These are phyloP conservation scores for Theonella swinhoei DNA, from an alignment of 37 sponge, comb jelly and placozoan species.

Conservation along the genomic window DNA sequence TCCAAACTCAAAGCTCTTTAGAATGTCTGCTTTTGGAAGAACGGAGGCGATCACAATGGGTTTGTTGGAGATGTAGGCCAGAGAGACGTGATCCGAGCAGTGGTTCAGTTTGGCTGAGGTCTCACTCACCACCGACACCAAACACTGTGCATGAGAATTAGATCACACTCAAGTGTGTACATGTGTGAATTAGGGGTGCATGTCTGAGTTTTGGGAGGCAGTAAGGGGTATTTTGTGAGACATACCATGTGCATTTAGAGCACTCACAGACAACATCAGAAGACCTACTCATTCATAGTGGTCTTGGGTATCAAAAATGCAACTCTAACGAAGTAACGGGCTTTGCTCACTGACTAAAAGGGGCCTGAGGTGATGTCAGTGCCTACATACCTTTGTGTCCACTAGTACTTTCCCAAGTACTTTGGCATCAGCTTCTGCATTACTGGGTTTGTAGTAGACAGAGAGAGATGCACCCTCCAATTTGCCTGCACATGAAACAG, in stretches of 20 bases:
- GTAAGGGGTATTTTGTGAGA: background rate
- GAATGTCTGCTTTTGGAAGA: slow-evolving; percentile 10
- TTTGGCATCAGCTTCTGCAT: slow-evolving; percentile 30
- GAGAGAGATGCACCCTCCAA: slow-evolving; percentile 21
- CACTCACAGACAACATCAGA: too few relatives aligned
- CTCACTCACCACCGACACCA: slow-evolving; percentile 71
- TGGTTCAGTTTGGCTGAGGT: slow-evolving; percentile 57
- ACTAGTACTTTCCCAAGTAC: slow-evolving; percentile 56
- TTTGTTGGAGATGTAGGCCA: slow-evolving; percentile 96
- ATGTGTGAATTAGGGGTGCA: background rate
- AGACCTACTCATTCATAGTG: too few relatives aligned
- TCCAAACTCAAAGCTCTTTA: slow-evolving; percentile 62
- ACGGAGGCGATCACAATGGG: slow-evolving; percentile 73
- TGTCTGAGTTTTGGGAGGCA: too few relatives aligned
- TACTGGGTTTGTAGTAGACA: slow-evolving; percentile 21
- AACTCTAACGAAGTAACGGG: too few relatives aligned
- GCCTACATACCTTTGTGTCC: slow-evolving; percentile 76
- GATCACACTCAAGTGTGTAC: background rate
- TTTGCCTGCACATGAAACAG: slow-evolving; percentile 24
- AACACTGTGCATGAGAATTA: too few relatives aligned
- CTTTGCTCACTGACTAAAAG: too few relatives aligned
- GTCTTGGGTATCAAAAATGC: too few relatives aligned
- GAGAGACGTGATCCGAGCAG: slow-evolving; percentile 80
- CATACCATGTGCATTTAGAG: too few relatives aligned
- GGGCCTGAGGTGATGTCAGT: too few relatives aligned